phyloP scores from a whole-genome alignment of 2,888 invertebrate genomes.

The Amblyjoppa fuscipennis region DNA sequence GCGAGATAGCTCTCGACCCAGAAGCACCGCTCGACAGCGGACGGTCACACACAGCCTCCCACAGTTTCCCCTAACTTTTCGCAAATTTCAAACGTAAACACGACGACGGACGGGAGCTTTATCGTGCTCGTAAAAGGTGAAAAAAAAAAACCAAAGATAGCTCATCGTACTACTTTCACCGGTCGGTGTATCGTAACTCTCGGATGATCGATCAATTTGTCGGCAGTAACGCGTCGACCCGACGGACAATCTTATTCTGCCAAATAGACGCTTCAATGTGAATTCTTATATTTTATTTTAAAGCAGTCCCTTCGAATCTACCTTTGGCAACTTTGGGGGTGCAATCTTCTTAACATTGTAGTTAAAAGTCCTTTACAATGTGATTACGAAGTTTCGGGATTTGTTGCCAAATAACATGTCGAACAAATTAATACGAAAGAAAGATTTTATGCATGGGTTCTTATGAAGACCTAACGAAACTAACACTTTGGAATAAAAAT shows the following conservation, averaged over 20 bases:
- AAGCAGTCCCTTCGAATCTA: too few species aligned
- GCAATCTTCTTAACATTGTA: too few species aligned
- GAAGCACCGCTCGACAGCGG: constrained; percentile 13
- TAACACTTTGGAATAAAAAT: too few species aligned
- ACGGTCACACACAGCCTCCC: not conserved
- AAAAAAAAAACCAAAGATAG: not conserved
- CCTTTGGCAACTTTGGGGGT: too few species aligned
- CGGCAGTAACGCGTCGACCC: not conserved
- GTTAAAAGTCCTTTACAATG: too few species aligned
- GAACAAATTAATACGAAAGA: too few species aligned
- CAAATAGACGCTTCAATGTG: not conserved
- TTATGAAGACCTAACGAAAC: too few species aligned
- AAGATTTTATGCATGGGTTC: too few species aligned
- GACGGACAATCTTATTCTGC: not conserved
- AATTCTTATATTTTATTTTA: not conserved
- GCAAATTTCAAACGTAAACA: constrained; percentile 43
- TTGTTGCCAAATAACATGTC: too few species aligned
- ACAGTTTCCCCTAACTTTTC: constrained; percentile 24
- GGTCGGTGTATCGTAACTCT: not conserved
- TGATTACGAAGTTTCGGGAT: too few species aligned
- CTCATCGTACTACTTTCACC: constrained; percentile 1
- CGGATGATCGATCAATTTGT: constrained; percentile 1
- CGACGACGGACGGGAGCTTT: constrained; percentile 10
- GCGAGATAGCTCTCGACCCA: constrained; percentile 45
- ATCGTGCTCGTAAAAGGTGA: not conserved